Percentiles rank a stretch among this genome's conserved stretches.
These are phyloP conservation scores for Hoplias malabaricus DNA, from an alignment of 2,113 vertebrate genomes.

Conservation along the genomic window DNA sequence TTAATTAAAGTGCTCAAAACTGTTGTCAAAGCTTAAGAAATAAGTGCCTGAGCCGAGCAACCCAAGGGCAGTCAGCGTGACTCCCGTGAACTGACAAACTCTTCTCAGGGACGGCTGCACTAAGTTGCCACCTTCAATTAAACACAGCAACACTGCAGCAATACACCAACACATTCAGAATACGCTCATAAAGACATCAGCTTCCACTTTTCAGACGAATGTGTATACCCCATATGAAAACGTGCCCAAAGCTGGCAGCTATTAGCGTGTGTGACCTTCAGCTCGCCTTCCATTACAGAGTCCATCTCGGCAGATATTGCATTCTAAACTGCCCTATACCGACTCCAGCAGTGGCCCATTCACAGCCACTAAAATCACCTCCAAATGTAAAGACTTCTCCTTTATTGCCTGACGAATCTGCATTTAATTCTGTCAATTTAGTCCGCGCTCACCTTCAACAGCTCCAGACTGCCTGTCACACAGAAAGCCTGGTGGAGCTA, in stretches of 20 bases:
- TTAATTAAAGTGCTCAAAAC: constrained; percentile 73
- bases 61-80: not conserved
- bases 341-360: not conserved
- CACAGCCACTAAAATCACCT: not conserved
- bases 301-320: not conserved
- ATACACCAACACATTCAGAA: not conserved
- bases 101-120: not conserved
- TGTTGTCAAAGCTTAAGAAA: constrained; percentile 53
- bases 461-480: not conserved
- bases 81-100: not conserved
- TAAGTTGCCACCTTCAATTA: not conserved
- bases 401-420: not conserved
- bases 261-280: not conserved
- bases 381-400: not conserved
- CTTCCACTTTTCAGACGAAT: not conserved
- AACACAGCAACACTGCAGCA: constrained; percentile 8
- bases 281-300: not conserved
- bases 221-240: not conserved
- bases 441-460: not conserved
- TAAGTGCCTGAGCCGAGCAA: not conserved
- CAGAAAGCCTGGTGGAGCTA: too few species aligned
- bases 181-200: not conserved
- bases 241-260: not conserved
- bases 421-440: not conserved
- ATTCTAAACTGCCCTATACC: not conserved